phyloP scores from a whole-genome alignment of 2,888 invertebrate genomes.

The Phortica okadai region DNA sequence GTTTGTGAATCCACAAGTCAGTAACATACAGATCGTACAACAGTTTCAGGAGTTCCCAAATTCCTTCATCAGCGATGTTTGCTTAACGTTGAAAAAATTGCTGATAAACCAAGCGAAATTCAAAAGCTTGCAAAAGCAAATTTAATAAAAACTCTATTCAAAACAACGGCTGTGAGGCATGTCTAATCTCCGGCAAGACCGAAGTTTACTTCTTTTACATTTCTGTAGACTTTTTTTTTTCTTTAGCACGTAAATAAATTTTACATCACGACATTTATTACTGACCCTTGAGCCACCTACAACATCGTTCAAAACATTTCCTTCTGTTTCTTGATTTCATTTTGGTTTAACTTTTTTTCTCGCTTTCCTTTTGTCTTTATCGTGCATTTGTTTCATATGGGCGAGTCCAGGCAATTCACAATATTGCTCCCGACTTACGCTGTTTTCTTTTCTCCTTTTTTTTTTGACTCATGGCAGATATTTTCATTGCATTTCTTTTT shows the following conservation, averaged over 20 bases:
- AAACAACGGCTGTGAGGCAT: no score
- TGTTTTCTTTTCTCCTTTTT: slow-evolving; percentile 11
- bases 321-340: slow-evolving; percentile 40
- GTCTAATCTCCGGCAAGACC: no score
- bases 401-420: background rate
- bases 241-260: slow-evolving; percentile 68
- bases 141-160: no score
- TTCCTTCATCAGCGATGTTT: no score
- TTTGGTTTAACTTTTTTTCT: slow-evolving; percentile 69
- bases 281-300: slow-evolving; percentile 64
- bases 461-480: slow-evolving; percentile 21
- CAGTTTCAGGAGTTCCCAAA: no score
- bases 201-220: background rate
- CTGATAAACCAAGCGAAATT: no score
- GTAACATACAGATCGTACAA: no score
- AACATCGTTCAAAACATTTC: slow-evolving; percentile 20
- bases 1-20: no score
- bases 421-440: slow-evolving; percentile 1
- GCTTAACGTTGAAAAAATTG: no score
- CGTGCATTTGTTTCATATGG: background rate
- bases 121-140: no score
- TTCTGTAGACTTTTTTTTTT: background rate
- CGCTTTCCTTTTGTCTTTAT: slow-evolving; percentile 39
- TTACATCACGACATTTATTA: slow-evolving; percentile 70
- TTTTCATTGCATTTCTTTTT: slow-evolving; percentile 51